A percentile compares a stretch with the other conserved stretches of the same genome.
phyloP scores from a whole-genome alignment of 2,113 vertebrate genomes.

The Brachirus orientalis region DNA sequence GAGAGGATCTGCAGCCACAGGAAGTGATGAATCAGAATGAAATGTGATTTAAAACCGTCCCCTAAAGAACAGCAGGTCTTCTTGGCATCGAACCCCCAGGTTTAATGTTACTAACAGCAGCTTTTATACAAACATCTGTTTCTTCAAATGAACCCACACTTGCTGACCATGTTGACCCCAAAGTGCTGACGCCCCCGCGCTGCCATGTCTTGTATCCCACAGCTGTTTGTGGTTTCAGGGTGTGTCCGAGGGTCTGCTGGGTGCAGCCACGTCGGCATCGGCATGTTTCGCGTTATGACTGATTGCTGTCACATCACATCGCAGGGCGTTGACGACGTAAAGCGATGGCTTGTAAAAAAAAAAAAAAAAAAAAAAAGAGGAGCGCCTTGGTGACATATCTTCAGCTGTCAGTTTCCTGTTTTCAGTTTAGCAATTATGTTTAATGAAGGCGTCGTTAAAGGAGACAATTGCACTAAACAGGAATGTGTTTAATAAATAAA shows the following conservation, averaged over 20 bases:
- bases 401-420: not conserved
- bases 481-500: no score
- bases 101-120: not conserved
- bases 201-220: no score
- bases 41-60: not conserved
- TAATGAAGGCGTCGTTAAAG: no score
- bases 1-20: no score
- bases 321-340: conserved; percentile 12
- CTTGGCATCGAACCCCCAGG: no score
- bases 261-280: conserved; percentile 51
- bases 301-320: conserved; percentile 42
- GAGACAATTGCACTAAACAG: no score
- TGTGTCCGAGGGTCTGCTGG: conserved; percentile 40
- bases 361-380: no score
- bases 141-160: not conserved
- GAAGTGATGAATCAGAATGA: conserved; percentile 13
- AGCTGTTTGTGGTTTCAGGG: conserved; percentile 69
- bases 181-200: not conserved
- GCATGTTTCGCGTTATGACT: conserved; percentile 24
- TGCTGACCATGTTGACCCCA: not conserved
- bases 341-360: no score
- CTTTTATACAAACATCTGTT: no score
- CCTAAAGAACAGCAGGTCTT: not conserved
- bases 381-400: no score
- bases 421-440: not conserved